Percentiles rank a stretch among this genome's conserved stretches.
phyloP scores from a whole-genome alignment of 2,797 vertebrate genomes.

The Neosilurus hyrtlii region DNA sequence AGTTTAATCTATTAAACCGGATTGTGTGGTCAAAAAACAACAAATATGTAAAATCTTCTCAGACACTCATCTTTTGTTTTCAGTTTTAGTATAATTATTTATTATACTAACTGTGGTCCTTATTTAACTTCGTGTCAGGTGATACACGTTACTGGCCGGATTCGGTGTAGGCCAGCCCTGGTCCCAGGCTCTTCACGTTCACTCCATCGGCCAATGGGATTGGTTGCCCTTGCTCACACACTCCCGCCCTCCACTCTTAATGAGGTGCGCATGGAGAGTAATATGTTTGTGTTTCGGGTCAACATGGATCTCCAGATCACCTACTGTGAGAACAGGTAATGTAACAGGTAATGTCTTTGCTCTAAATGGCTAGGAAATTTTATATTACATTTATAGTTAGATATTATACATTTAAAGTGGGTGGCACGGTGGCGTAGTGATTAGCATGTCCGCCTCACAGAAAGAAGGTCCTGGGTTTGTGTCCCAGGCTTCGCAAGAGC shows the following conservation, averaged over 20 bases:
- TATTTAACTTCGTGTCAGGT: slow-evolving; percentile 69
- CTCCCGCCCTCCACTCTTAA: slow-evolving; percentile 85
- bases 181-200: slow-evolving; percentile 71
- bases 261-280: slow-evolving; percentile 87
- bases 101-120: background rate
- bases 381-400: background rate
- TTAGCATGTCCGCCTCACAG: no score
- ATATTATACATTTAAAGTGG: background rate
- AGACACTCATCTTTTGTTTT: background rate
- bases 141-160: slow-evolving; percentile 85
- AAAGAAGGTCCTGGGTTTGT: no score
- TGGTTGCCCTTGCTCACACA: slow-evolving; percentile 85
- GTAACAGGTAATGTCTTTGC: background rate
- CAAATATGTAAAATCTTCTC: background rate
- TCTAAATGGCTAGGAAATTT: background rate
- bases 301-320: slow-evolving; percentile 90
- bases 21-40: background rate
- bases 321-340: slow-evolving; percentile 91
- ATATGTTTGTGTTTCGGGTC: slow-evolving; percentile 88
- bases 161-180: slow-evolving; percentile 76
- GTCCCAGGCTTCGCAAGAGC: no score
- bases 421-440: no score
- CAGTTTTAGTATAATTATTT: background rate
- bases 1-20: background rate
- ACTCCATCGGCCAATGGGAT: slow-evolving; percentile 75